Base-by-base conservation (phyloP, 2,113 vertebrate species). In the Megaleporinus macrocephalus region DNA sequence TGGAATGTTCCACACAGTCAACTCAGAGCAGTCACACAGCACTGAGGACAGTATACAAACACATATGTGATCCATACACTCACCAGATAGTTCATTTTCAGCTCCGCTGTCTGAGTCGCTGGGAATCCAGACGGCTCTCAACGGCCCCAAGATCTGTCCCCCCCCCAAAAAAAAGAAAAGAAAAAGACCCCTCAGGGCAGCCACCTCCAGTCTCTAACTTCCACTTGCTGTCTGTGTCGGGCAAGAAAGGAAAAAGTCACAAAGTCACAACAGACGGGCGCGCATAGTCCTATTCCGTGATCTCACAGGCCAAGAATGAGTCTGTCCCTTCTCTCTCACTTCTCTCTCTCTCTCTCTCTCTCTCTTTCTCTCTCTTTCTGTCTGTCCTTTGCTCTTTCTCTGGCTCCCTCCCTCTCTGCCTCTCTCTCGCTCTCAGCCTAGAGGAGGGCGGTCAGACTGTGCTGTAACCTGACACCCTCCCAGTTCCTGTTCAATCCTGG, bases 61-160 rank as follows among this genome's bases (percentile, higher is more conserved):
- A 79, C 66, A 47, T 77, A 51, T 47, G 55, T 44, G 3, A 70
- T 18, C 83, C 80, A 87, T 57, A 71, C 84, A 91, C 90, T 91
- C 86, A 91, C 90, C 90, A 91, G 84, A 88, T 91, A 91, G 87
- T 91, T 91, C 90, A 91, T 91, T 87, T 89, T 90, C 77, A 78
- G 80, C 77, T 74, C 83, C 41, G 53, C 78, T 84, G 79, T 78
- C 75, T 59, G 84, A 75, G 80, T 72, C 68, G 27, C 73, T 71
- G 83, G 65, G 87, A 86, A 71, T 86, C 83, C 81, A 79, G 83
- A 73, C 73, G 66, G 73, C 84, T 84, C 80, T 59, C 61, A 79
- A 86, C 49, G 75, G 76, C 53, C 79, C 83, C 73, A 80, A 78
- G 74, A 75, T 85, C 75, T 61, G n/a, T 70, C 76, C 85, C 63